Evolutionary conservation across 2,888 invertebrate genomes (phyloP), one percentile per base, ranked within the genome.

Genomic region (Crocallis elinguaria): DNA sequence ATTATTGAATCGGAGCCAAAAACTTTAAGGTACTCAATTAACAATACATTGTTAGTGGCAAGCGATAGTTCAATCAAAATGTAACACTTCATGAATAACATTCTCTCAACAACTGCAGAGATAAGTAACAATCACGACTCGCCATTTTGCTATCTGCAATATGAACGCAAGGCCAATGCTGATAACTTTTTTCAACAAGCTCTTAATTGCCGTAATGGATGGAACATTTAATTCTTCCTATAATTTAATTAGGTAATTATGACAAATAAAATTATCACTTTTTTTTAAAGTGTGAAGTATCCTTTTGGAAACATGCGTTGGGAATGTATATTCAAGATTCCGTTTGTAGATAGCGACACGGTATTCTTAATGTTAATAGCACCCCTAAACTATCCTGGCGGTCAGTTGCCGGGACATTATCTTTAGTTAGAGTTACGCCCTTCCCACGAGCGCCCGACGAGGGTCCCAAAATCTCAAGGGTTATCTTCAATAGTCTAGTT

Each of bases 401-500:
- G 76, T 75, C 79, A 76, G 71, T 69, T 64, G 52, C 57, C 63
- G 62, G 60, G 65, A 61, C 66, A 67, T 69, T 73, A 73, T 73
- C 69, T 70, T 67, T 57, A 73, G 65, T 69, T 69, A 73, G 66
- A 73, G 54, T 58, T 54, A 58, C 51, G 45, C 44, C 46, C 56
- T 63, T 60, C 60, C 60, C 70, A 62, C 67, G 69, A 70, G 69
- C 64, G 62, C 69, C 71, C 73, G 74, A 75, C 77, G 73, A 68
- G 60, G 73, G 76, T 71, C 62, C 51, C 51, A 46, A 62, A 55
- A 66, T 75, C 73, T 69, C 73, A 69, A 69, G 73, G 79, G 78
- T 78, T 80, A 76, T 75, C 75, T 76, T 66, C 62, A 75, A 77
- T 75, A 71, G 75, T 72, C 70, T 76, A 73, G 66, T 75, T 70